A percentile compares a stretch with the other conserved stretches of the same genome.
Conservation (phyloP, 2,888 invertebrate genomes). For the Orgyia antiqua region DNA sequence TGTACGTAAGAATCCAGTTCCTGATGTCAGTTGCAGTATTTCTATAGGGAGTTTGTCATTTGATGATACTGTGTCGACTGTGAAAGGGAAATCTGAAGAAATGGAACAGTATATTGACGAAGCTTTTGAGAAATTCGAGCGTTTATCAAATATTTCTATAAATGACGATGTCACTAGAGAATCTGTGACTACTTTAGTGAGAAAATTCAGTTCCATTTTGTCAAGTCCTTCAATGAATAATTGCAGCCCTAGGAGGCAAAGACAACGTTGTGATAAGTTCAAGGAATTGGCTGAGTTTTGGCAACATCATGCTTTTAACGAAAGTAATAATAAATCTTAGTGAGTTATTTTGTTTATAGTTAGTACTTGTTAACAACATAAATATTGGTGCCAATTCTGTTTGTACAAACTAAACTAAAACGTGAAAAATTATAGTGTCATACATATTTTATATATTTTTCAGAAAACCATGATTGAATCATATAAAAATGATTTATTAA, state of each 20-base stretch:
- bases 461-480: too few species aligned
- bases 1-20: conserved; percentile 33
- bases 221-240: conserved; percentile 40
- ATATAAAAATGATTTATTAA: too few species aligned
- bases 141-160: conserved; percentile 32
- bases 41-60: conserved; percentile 52
- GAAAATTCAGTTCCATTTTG: conserved; percentile 50
- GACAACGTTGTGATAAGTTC: conserved; percentile 51
- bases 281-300: conserved; percentile 55
- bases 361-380: too few species aligned
- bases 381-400: too few species aligned
- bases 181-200: conserved; percentile 60
- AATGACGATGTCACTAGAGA: conserved; percentile 37
- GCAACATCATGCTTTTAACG: conserved; percentile 5
- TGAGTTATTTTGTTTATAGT: too few species aligned
- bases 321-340: too few species aligned
- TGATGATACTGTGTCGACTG: conserved; percentile 47
- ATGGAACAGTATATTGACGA: conserved; percentile 60
- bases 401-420: too few species aligned
- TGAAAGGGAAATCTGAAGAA: conserved; percentile 33
- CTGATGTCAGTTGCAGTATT: conserved; percentile 59
- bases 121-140: conserved; percentile 51
- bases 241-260: conserved; percentile 45
- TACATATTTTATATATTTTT: too few species aligned
- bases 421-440: too few species aligned